These are phyloP conservation scores for Ypsolopha sequella DNA, from an alignment of 2,888 invertebrate species.

Conservation along the genomic window DNA sequence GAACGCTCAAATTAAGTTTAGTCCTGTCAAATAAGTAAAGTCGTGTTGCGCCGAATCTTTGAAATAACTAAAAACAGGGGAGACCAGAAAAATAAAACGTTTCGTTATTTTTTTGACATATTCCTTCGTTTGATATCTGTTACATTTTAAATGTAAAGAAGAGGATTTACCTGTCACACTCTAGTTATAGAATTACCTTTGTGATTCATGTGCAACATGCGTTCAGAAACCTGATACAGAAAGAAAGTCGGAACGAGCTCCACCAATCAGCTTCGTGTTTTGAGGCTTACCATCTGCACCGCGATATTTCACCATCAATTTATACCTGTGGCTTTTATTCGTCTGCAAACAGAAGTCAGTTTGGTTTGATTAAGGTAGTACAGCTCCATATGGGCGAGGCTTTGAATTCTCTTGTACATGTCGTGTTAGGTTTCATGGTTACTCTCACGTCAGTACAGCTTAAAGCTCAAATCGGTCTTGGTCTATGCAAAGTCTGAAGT, in stretches of 20 bases:
- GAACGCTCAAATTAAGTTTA: too few relatives aligned
- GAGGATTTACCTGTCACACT: background rate
- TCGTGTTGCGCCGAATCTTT: too few relatives aligned
- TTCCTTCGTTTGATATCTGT: too few relatives aligned
- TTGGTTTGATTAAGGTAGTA: background rate
- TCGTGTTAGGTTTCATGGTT: conserved; percentile 18
- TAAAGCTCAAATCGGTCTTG: conserved; percentile 3
- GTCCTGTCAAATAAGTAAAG: too few relatives aligned
- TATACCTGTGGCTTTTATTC: background rate
- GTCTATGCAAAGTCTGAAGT: background rate
- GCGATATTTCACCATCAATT: background rate
- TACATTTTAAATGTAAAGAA: too few relatives aligned
- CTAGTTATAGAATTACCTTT: conserved; percentile 20
- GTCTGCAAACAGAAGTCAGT: background rate
- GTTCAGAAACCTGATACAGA: conserved; percentile 32
- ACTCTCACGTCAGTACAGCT: conserved; percentile 8
- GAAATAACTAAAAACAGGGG: too few relatives aligned
- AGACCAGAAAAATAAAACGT: too few relatives aligned
- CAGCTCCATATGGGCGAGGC: conserved; percentile 28
- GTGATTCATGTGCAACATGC: conserved; percentile 22
- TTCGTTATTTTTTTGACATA: too few relatives aligned
- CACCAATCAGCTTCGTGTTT: conserved; percentile 32
- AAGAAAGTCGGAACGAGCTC: conserved; percentile 24
- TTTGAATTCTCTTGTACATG: conserved; percentile 17
- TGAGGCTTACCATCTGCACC: conserved; percentile 19